phyloP scores from a whole-genome alignment of 2,797 vertebrate species.

The Sarcoramphus papa region DNA sequence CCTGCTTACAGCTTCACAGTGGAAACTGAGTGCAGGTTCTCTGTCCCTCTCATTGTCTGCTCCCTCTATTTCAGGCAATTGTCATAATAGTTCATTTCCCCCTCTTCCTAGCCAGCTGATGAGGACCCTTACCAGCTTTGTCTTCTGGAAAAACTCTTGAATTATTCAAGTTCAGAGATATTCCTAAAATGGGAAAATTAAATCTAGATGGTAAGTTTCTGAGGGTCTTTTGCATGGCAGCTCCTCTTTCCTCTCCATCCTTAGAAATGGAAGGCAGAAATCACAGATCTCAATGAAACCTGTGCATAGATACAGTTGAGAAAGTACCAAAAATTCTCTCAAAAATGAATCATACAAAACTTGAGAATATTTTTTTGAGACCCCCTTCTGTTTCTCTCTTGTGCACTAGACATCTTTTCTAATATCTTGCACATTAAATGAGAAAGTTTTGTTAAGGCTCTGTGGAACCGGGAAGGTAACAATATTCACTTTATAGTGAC shows the following conservation, averaged over 20 bases:
- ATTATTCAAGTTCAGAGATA: background rate
- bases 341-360: background rate
- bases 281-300: background rate
- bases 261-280: background rate
- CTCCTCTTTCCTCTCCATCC: background rate
- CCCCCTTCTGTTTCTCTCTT: background rate
- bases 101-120: background rate
- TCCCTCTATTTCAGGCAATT: background rate
- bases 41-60: background rate
- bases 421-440: background rate
- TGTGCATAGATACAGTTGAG: background rate
- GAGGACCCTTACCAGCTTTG: background rate
- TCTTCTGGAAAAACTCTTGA: background rate
- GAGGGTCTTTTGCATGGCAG: background rate
- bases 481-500: background rate
- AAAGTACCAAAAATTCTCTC: background rate
- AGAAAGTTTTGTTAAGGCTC: background rate
- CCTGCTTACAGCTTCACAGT: background rate
- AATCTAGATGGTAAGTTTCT: background rate
- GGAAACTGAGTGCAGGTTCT: background rate
- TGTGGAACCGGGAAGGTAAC: background rate
- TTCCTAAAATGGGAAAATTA: background rate
- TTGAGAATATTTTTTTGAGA: background rate
- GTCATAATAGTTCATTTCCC: background rate
- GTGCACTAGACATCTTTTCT: background rate